A percentile compares a stretch with the other conserved stretches of the same genome.
These are phyloP conservation scores for Drosophila bocki DNA, from an alignment of 1,140 invertebrate species.

Conservation along the genomic window DNA sequence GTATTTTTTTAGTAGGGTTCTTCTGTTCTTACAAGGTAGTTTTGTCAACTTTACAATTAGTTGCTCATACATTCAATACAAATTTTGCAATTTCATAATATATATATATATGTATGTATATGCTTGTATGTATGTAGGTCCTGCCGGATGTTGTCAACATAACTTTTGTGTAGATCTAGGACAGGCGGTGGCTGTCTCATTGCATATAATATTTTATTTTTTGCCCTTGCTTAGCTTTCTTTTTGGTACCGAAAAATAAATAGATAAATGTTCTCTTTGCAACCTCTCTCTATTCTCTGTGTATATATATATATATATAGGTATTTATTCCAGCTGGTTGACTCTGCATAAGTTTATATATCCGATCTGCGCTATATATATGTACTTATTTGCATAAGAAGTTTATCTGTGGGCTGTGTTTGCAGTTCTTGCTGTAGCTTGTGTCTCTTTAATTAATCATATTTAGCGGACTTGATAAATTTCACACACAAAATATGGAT, in stretches of 20 bases:
- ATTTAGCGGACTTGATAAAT: constrained; percentile 57
- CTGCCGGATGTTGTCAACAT: constrained; percentile 23
- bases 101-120: constrained; percentile 34
- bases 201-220: constrained; percentile 37
- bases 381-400: constrained; percentile 61
- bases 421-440: constrained; percentile 53
- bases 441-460: constrained; percentile 41
- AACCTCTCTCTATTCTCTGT: constrained; percentile 27
- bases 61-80: constrained; percentile 30
- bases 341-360: constrained; percentile 29
- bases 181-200: constrained; percentile 10
- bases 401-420: constrained; percentile 75
- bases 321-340: constrained; percentile 47
- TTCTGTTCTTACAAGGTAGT: constrained; percentile 57
- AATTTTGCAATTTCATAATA: constrained; percentile 8
- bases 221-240: constrained; percentile 35
- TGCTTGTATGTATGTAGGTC: constrained; percentile 9
- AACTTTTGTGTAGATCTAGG: constrained; percentile 24
- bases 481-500: constrained; percentile 75
- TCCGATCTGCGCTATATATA: constrained; percentile 34
- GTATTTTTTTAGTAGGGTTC: constrained; percentile 61
- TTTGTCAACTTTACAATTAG: constrained; percentile 28
- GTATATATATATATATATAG: constrained; percentile 43
- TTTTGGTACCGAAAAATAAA: constrained; percentile 72
- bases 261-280: constrained; percentile 41